Conservation (phyloP, 2,888 invertebrate species). For the Athalia circularis region DNA sequence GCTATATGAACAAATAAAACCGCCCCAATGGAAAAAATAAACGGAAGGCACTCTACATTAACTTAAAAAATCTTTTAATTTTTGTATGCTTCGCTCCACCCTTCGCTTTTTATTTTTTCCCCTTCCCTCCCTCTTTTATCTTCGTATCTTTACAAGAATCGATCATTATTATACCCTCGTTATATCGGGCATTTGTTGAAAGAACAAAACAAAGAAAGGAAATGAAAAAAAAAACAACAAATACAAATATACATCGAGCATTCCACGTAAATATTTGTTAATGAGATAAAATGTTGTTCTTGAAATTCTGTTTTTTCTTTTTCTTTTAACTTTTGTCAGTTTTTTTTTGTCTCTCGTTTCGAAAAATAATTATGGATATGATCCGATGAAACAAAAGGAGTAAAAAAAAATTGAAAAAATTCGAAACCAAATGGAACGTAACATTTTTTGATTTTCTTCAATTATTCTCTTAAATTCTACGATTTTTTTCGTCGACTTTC, state of each 20-base stretch:
- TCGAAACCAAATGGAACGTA: too few species aligned
- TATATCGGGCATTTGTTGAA: neutral
- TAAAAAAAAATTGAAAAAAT: too few species aligned
- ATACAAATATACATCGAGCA: neutral
- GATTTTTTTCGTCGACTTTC: neutral
- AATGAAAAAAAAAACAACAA: neutral
- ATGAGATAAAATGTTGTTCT: too few species aligned
- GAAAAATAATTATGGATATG: neutral
- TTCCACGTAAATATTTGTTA: neutral
- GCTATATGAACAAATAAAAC: neutral
- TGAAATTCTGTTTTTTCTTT: neutral
- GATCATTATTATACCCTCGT: slow-evolving; percentile 29
- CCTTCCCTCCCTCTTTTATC: too few species aligned
- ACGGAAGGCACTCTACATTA: slow-evolving; percentile 8
- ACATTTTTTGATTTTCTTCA: too few species aligned
- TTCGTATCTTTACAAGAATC: slow-evolving; percentile 5
- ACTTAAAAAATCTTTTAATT: neutral
- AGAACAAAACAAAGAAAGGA: too few species aligned
- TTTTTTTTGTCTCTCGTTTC: too few species aligned
- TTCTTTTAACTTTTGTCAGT: neutral
- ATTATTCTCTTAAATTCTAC: too few species aligned
- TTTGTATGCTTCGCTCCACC: too few species aligned
- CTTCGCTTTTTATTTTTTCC: too few species aligned
- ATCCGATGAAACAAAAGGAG: neutral
- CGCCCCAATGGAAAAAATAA: neutral